These are phyloP conservation scores for Rhagophthalmus giganteus DNA, from an alignment of 2,888 invertebrate species.

Conservation along the genomic window DNA sequence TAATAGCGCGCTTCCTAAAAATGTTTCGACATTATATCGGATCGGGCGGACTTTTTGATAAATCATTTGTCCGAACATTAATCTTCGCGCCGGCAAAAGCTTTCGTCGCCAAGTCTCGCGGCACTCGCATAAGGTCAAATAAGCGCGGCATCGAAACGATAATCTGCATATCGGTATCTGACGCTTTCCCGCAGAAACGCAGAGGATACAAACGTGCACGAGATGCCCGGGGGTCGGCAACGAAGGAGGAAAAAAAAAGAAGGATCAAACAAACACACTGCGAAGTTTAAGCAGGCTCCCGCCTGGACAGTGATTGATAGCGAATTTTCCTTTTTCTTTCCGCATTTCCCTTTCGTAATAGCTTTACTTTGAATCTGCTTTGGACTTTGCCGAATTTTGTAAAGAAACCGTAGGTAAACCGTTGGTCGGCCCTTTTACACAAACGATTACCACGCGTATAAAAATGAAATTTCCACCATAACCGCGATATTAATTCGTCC, in stretches of 20 bases:
- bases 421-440: too few relatives aligned
- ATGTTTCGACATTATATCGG: not conserved
- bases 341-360: slow-evolving; percentile 33
- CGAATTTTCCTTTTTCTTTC: slow-evolving; percentile 37
- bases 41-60: not conserved
- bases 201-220: too few relatives aligned
- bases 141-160: slow-evolving; percentile 13
- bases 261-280: slow-evolving; percentile 43
- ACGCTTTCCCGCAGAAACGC: slow-evolving; percentile 10
- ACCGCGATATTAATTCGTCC: too few relatives aligned
- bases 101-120: not conserved
- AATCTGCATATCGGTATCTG: slow-evolving; percentile 23
- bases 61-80: slow-evolving; percentile 6
- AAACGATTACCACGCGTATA: too few relatives aligned
- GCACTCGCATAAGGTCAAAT: not conserved
- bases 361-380: slow-evolving; percentile 26
- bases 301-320: slow-evolving; percentile 47
- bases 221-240: slow-evolving; percentile 36
- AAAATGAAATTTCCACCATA: too few relatives aligned
- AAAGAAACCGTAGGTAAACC: too few relatives aligned
- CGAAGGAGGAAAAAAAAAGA: too few relatives aligned
- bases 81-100: slow-evolving; percentile 15
- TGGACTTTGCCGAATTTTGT: too few relatives aligned
- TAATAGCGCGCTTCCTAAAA: not conserved
- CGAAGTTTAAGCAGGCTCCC: slow-evolving; percentile 43